Evolutionary conservation across 2,113 vertebrate species (phyloP).

Genomic region (Paraplagusia blochii): DNA sequence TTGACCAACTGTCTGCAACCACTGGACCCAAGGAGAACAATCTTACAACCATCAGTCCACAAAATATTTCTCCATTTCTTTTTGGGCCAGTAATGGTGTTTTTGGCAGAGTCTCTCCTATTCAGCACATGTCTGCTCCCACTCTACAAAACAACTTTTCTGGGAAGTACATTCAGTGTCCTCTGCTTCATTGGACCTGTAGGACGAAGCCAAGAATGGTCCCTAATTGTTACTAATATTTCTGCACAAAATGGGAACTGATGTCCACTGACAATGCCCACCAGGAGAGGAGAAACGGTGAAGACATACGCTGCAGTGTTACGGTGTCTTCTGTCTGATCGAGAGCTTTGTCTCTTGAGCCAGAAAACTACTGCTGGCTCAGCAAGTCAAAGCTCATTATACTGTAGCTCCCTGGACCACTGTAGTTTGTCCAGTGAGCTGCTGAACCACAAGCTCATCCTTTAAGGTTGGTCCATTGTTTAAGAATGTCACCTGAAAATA

Average conservation of each 20-base stretch:
- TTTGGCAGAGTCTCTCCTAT: too few species aligned
- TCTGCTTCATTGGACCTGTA: too few species aligned
- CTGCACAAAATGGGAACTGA: background rate
- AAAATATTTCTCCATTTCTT: too few species aligned
- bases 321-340: conserved; percentile 19
- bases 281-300: conserved; percentile 1
- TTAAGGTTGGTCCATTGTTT: conserved; percentile 32
- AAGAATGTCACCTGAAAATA: conserved; percentile 38
- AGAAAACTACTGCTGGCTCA: conserved; percentile 42
- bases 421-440: conserved; percentile 22
- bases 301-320: conserved; percentile 14
- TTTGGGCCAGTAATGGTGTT: too few species aligned
- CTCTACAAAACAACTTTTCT: too few species aligned
- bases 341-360: conserved; percentile 42
- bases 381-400: conserved; percentile 49
- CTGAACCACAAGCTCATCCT: conserved; percentile 21
- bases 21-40: too few species aligned
- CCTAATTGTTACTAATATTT: too few species aligned
- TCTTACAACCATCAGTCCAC: too few species aligned
- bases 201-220: too few species aligned
- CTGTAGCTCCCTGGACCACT: conserved; percentile 4
- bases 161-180: too few species aligned
- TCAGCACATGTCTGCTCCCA: too few species aligned
- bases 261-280: background rate
- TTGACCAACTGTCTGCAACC: too few species aligned